Conservation (phyloP, 2,113 vertebrate species). For the Rissa tridactyla region DNA sequence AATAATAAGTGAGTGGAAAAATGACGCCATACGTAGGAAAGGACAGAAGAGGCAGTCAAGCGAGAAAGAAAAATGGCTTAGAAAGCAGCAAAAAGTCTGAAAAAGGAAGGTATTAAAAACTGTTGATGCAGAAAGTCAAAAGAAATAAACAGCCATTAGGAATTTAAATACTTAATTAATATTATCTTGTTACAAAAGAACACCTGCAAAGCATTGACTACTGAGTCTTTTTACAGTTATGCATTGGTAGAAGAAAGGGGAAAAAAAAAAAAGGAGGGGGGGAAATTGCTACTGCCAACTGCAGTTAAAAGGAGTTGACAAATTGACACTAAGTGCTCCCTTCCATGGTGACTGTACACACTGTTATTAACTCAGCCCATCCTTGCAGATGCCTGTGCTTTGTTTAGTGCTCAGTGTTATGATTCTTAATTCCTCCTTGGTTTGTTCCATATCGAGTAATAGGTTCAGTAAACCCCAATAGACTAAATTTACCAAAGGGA, state of each 20-base stretch:
- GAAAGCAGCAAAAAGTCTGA: not conserved
- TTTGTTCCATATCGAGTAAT: not conserved
- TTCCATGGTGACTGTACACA: not conserved
- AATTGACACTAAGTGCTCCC: not conserved
- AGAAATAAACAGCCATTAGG: conserved; percentile 47
- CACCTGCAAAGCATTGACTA: conserved; percentile 48
- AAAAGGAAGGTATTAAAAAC: conserved; percentile 6
- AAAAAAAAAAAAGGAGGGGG: not conserved
- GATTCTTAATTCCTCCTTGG: not conserved
- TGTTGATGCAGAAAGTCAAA: not conserved
- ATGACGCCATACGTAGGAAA: not conserved
- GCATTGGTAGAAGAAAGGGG: not conserved
- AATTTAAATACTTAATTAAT: conserved; percentile 61
- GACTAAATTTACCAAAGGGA: not conserved
- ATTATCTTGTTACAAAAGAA: conserved; percentile 55
- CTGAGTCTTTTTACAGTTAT: not conserved
- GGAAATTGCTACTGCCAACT: conserved; percentile 30
- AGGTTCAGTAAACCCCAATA: not conserved
- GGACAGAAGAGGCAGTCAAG: not conserved
- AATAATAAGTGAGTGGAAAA: not conserved
- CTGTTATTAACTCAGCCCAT: not conserved
- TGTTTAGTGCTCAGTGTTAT: not conserved
- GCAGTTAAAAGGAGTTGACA: conserved; percentile 22
- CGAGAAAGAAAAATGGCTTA: not conserved
- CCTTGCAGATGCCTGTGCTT: not conserved